Conservation (phyloP, 2,888 invertebrate species). For the Scrobipalpa atriplicella region DNA sequence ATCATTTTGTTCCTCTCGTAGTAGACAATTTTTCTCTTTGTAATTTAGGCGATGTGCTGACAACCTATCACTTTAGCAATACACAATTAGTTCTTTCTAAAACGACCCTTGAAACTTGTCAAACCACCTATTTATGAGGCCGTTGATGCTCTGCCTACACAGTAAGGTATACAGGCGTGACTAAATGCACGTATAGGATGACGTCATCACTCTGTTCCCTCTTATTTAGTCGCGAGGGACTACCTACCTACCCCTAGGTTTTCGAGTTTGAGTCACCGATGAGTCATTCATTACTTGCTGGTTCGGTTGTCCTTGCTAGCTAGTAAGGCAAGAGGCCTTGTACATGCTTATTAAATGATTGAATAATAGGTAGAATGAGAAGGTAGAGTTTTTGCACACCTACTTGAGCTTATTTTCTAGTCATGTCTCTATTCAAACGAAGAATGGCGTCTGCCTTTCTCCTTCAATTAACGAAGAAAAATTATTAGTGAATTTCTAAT, state of each 20-base stretch:
- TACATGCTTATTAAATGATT: neutral
- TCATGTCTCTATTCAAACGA: neutral
- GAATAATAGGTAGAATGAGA: neutral
- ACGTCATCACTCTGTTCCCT: slow-evolving; percentile 8
- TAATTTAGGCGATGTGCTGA: too few relatives aligned
- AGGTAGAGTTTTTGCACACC: neutral
- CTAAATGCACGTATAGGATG: neutral
- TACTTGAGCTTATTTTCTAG: neutral
- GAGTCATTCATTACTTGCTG: slow-evolving; percentile 2
- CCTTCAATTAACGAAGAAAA: slow-evolving; percentile 36
- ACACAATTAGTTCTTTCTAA: too few relatives aligned
- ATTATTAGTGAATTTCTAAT: slow-evolving; percentile 30
- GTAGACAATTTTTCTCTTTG: neutral
- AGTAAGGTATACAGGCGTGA: neutral
- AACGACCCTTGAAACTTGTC: too few relatives aligned
- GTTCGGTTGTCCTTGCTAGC: slow-evolving; percentile 20
- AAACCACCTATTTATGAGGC: too few relatives aligned
- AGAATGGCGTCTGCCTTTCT: slow-evolving; percentile 33
- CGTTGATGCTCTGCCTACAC: too few relatives aligned
- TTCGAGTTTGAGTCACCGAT: slow-evolving; percentile 15
- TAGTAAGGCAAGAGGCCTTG: neutral
- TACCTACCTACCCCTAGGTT: slow-evolving; percentile 14
- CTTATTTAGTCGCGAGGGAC: neutral
- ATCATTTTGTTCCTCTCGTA: neutral
- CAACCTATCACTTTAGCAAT: too few relatives aligned